These are phyloP conservation scores for Apamea crenata DNA, from an alignment of 2,888 invertebrate species.

Conservation along the genomic window DNA sequence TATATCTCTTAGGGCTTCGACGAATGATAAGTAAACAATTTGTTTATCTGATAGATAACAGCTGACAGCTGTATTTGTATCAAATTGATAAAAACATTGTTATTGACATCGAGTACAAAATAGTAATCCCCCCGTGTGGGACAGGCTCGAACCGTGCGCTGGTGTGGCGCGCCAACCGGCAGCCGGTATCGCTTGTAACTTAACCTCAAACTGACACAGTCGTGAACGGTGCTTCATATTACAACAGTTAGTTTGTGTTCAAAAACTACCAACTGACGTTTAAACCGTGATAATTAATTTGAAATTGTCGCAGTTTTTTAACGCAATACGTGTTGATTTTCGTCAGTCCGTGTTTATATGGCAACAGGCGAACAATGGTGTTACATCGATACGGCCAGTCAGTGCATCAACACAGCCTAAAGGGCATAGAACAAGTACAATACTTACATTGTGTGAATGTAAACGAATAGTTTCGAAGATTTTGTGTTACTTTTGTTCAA, in stretches of 20 bases:
- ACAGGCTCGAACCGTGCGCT: conserved; percentile 76
- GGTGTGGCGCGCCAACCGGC: conserved; percentile 84
- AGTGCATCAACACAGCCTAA: conserved; percentile 70
- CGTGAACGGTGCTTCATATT: conserved; percentile 87
- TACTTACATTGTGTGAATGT: conserved; percentile 53
- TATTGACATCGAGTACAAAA: conserved; percentile 11
- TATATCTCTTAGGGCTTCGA: background rate
- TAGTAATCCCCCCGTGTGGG: conserved; percentile 80
- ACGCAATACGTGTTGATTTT: conserved; percentile 28
- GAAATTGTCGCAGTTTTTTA: conserved; percentile 28
- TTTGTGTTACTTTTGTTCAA: conserved; percentile 65
- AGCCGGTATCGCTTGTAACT: conserved; percentile 86
- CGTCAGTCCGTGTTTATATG: conserved; percentile 48
- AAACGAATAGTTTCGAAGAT: conserved; percentile 39
- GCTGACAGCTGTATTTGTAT: conserved; percentile 14
- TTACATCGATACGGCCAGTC: conserved; percentile 69
- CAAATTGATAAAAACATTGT: conserved; percentile 33
- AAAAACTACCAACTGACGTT: conserved; percentile 66
- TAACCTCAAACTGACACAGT: conserved; percentile 90
- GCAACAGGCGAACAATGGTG: conserved; percentile 63
- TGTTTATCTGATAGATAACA: conserved; percentile 14
- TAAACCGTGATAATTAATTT: conserved; percentile 40
- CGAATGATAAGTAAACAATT: conserved; percentile 17
- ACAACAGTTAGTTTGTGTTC: conserved; percentile 82
- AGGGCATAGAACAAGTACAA: conserved; percentile 45